These are phyloP conservation scores for Grantiella picta DNA, from an alignment of 2,113 vertebrate species.

Conservation along the genomic window DNA sequence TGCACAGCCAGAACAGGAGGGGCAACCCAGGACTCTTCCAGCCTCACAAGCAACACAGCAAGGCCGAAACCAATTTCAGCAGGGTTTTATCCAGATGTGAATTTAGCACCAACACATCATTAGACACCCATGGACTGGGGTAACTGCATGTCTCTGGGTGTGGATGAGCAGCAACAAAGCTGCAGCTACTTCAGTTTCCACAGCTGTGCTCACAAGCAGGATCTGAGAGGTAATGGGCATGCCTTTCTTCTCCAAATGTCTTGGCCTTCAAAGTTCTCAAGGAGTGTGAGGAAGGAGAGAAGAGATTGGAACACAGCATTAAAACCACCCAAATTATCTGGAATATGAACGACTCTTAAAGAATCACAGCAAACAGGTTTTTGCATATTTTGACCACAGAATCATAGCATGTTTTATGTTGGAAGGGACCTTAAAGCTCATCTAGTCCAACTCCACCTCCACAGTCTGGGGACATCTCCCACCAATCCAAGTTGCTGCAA, in stretches of 20 bases:
- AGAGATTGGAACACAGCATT: background rate
- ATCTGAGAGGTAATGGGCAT: background rate
- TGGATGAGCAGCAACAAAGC: background rate
- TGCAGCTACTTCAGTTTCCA: accelerated
- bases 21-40: background rate
- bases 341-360: background rate
- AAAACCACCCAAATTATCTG: background rate
- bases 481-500: background rate
- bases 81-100: background rate
- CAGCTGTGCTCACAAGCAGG: background rate
- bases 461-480: background rate
- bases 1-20: background rate
- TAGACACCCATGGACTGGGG: accelerated
- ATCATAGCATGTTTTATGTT: background rate
- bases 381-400: background rate
- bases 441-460: background rate
- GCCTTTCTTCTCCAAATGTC: background rate
- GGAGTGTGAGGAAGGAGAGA: background rate
- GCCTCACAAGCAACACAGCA: background rate
- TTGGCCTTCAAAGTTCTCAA: accelerated
- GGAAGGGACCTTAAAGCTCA: background rate
- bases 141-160: background rate
- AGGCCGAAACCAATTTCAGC: background rate
- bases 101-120: background rate
- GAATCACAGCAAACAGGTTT: background rate